Percentiles rank a stretch among this genome's conserved stretches.
Evolutionary conservation across 2,888 invertebrate genomes (phyloP).

Genomic region (Drosophila sordidula): DNA sequence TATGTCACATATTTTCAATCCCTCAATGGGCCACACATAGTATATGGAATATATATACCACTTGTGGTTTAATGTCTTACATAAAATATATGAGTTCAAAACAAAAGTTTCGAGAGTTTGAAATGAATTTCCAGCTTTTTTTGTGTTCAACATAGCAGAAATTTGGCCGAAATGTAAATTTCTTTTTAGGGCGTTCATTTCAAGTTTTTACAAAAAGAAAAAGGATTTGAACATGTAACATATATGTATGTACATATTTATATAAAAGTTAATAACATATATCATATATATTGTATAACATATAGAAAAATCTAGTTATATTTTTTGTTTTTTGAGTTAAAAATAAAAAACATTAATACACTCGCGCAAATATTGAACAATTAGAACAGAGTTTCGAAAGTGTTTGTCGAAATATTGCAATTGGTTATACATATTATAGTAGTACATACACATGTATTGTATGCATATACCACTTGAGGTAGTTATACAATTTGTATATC

Average conservation of each 20-base stretch:
- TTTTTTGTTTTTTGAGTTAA: slow-evolving; percentile 1
- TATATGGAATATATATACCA: no score
- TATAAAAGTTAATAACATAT: neutral
- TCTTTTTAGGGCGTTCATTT: neutral
- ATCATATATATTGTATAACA: slow-evolving; percentile 3
- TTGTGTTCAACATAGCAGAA: neutral
- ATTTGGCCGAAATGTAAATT: neutral
- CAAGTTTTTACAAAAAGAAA: neutral
- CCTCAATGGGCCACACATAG: no score
- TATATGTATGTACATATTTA: slow-evolving; percentile 7
- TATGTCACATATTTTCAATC: neutral
- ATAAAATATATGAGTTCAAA: no score
- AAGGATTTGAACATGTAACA: neutral
- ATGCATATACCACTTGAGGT: slow-evolving; percentile 1
- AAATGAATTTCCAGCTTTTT: neutral
- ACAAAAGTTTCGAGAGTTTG: neutral
- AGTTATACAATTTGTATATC: slow-evolving; percentile 13
- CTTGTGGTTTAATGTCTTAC: no score
- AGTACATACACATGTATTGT: neutral
- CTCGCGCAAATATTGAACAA: slow-evolving; percentile 11
- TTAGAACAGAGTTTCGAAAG: slow-evolving; percentile 17
- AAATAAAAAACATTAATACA: slow-evolving; percentile 27
- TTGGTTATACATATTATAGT: slow-evolving; percentile 9
- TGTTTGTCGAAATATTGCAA: slow-evolving; percentile 11
- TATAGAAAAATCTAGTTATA: slow-evolving; percentile 8